Percentiles rank a stretch among this genome's conserved stretches.
These are phyloP conservation scores for Myopa testacea DNA, from an alignment of 2,888 invertebrate species.

Conservation along the genomic window DNA sequence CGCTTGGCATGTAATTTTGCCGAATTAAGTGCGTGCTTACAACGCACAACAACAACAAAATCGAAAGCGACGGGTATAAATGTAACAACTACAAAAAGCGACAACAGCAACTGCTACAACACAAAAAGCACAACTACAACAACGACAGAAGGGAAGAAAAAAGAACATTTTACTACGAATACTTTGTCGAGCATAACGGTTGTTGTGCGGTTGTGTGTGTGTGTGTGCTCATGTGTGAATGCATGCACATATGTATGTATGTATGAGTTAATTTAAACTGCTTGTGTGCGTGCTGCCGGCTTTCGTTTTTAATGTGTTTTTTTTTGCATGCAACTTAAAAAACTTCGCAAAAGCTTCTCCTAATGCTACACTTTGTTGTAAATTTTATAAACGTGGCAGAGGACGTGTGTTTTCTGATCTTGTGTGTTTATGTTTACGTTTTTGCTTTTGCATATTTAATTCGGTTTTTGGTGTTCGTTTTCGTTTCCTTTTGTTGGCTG, in stretches of 20 bases:
- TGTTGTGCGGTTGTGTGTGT: slow-evolving; percentile 10
- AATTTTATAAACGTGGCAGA: not conserved
- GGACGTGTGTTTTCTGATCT: not conserved
- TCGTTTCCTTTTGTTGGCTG: not conserved
- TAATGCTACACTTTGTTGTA: slow-evolving; percentile 12
- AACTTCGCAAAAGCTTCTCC: not conserved
- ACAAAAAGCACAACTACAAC: slow-evolving; percentile 18
- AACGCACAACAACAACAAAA: slow-evolving; percentile 16
- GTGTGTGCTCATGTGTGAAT: not conserved
- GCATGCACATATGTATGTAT: not conserved
- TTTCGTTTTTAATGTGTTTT: not conserved
- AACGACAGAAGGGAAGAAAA: not conserved
- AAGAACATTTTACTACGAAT: slow-evolving; percentile 1
- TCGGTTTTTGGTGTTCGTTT: too few species aligned
- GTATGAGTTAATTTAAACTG: not conserved
- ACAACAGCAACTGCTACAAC: not conserved
- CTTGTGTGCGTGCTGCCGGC: slow-evolving; percentile 1
- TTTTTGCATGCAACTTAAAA: too few species aligned
- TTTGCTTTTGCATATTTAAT: not conserved
- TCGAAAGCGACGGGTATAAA: not conserved
- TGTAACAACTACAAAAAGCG: slow-evolving; percentile 4
- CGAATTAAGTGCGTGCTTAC: slow-evolving; percentile 34
- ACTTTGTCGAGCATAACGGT: slow-evolving; percentile 19
- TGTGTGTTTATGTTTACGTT: not conserved
- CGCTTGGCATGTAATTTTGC: slow-evolving; percentile 26